Conservation (phyloP, 2,888 invertebrate genomes). For the Hypselothyrea guttata region DNA sequence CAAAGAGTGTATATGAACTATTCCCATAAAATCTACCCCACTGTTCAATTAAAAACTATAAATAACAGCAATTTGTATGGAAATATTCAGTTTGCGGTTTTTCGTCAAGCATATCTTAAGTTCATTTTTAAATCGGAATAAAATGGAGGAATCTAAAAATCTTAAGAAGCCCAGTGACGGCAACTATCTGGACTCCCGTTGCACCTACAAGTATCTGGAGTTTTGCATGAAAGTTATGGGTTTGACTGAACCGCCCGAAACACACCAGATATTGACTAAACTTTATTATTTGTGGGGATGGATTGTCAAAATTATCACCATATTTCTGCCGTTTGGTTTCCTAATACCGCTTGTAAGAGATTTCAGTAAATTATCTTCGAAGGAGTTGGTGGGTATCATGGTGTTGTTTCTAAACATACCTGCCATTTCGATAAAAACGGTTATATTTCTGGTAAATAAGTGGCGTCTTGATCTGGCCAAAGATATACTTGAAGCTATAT, state of each 20-base stretch:
- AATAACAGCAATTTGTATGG: too few species aligned
- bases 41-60: too few species aligned
- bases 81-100: too few species aligned
- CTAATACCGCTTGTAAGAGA: constrained; percentile 14
- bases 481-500: constrained; percentile 19
- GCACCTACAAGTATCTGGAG: constrained; percentile 24
- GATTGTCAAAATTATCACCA: background rate
- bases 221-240: constrained; percentile 21
- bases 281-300: background rate
- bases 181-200: constrained; percentile 5
- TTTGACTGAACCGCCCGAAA: background rate
- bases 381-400: constrained; percentile 16
- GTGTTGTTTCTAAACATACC: constrained; percentile 31
- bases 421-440: constrained; percentile 12
- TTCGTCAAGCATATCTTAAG: too few species aligned
- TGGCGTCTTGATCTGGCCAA: constrained; percentile 29
- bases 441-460: constrained; percentile 9
- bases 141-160: background rate
- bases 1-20: too few species aligned
- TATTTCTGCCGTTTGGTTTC: constrained; percentile 13
- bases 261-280: background rate
- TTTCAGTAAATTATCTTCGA: constrained; percentile 5
- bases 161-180: background rate
- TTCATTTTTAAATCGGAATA: too few species aligned
- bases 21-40: too few species aligned